Percentiles rank a stretch among this genome's conserved stretches.
Evolutionary conservation across 2,888 invertebrate species (phyloP).

Genomic region (Diploptera punctata): DNA sequence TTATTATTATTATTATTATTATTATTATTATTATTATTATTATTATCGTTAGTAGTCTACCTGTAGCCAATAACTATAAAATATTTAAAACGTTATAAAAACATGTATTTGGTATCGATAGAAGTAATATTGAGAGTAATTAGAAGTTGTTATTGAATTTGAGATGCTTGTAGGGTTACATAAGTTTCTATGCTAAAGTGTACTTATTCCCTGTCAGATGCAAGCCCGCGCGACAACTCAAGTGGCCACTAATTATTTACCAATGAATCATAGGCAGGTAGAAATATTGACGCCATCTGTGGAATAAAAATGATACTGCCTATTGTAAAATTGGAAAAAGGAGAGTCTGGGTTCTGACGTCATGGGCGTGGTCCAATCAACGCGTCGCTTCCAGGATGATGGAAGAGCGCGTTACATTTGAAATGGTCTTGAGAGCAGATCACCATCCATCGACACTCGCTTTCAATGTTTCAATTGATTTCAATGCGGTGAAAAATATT

Average conservation of each 20-base stretch:
- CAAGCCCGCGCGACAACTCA: neutral
- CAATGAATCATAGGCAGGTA: slow-evolving; percentile 3
- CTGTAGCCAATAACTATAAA: too few species aligned
- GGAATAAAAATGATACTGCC: slow-evolving; percentile 21
- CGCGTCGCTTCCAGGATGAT: neutral
- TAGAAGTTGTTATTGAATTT: too few species aligned
- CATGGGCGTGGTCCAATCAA: slow-evolving; percentile 14
- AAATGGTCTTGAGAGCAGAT: slow-evolving; percentile 21
- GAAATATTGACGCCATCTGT: slow-evolving; percentile 30
- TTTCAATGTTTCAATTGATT: neutral
- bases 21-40: too few species aligned
- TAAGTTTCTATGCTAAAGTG: neutral
- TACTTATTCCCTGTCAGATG: neutral
- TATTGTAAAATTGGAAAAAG: slow-evolving; percentile 19
- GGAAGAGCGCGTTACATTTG: slow-evolving; percentile 24
- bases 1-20: too few species aligned
- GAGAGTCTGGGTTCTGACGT: slow-evolving; percentile 3
- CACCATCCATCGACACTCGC: neutral
- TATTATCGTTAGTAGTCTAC: too few species aligned
- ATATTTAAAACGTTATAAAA: too few species aligned
- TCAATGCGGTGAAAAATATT: slow-evolving; percentile 18
- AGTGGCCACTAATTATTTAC: slow-evolving; percentile 22
- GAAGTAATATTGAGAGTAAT: too few species aligned
- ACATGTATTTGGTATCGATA: too few species aligned
- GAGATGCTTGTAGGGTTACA: too few species aligned